Conservation (phyloP, 2,888 invertebrate genomes). For the Lysandra bellargus region DNA sequence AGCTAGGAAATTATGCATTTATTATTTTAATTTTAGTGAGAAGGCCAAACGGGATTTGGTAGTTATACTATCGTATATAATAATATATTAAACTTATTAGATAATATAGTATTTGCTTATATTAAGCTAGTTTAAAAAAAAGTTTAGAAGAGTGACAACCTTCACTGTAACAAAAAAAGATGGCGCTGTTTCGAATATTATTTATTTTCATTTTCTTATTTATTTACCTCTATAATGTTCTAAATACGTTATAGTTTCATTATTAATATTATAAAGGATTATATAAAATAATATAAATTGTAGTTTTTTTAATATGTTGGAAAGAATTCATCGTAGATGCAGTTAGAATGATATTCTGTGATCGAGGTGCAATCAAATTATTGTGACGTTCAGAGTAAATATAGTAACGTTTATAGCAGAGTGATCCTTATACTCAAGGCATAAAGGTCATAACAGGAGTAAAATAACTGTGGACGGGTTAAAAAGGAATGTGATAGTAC, state of each 20-base stretch:
- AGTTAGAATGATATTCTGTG: neutral
- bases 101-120: neutral
- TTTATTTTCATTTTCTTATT: neutral
- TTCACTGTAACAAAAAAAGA: neutral
- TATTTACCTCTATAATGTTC: neutral
- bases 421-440: neutral
- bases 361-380: neutral
- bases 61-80: neutral
- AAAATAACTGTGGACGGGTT: neutral
- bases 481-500: neutral
- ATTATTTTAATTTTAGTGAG: neutral
- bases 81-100: neutral
- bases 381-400: neutral
- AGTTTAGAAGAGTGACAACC: neutral
- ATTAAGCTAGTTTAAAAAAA: neutral
- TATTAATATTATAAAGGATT: neutral
- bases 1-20: neutral
- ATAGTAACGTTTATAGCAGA: neutral
- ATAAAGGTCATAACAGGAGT: neutral
- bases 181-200: neutral
- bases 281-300: neutral
- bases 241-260: neutral
- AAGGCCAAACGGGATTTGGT: neutral
- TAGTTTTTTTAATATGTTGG: neutral
- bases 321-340: conserved; percentile 19